These are phyloP conservation scores for Caenorhabditis elegans DNA, from an alignment of 1,140 invertebrate species.

Conservation along the genomic window WBcel235 BX284603.4:10458501-10459000, in stretches of 20 bases:
- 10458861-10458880: neutral
- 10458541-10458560: neutral
- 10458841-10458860: constrained; percentile 26
- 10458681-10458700: neutral
- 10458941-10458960: too few species aligned
- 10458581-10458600: neutral
- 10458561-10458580: neutral
- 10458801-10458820: neutral
- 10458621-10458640: neutral
- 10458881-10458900: constrained; percentile 1
- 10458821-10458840: too few species aligned
- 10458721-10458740: neutral
- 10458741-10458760: neutral
- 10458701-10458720: neutral
- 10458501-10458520: too few species aligned
- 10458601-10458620: constrained; percentile 10
- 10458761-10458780: neutral
- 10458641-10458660: neutral
- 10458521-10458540: neutral
- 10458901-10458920: neutral
- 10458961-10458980: too few species aligned
- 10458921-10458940: neutral
- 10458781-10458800: neutral
- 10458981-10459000: neutral
- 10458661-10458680: neutral